Base-by-base conservation (phyloP, 2,797 vertebrate species). In the Aldrovandia affinis region DNA sequence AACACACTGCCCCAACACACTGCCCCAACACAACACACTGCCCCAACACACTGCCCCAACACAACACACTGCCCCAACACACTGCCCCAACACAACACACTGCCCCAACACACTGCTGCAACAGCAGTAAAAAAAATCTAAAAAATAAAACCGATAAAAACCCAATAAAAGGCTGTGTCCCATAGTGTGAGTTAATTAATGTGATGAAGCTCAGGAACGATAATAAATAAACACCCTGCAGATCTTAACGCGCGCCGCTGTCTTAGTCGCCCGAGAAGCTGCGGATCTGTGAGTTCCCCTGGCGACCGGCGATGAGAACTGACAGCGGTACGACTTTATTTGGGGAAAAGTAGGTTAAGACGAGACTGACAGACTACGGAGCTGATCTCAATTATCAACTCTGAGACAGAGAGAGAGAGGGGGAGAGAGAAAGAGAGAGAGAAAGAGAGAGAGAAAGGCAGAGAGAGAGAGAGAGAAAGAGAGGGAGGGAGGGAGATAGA, bases 291-390 rank as follows among this genome's bases (percentile, higher is more conserved):
- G 42, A 6, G 87, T 80, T 91, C 90, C 90, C 91, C 88, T 85
- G 90, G 90, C 91, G 89, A 91, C 79, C 90, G 88, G 89, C 93
- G 92, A 94, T 93, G 92, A 90, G 91, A 92, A 88, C 89, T 91
- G 93, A 94, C 92, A 94, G 89, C 92, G 92, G 92, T 91, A 93
- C 93, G 92, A 94, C 91, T 92, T 93, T 92, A 88, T 88, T 85
- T 87, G 87, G 89, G 83, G 79, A 81, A 63, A 81, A 61, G 80
- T 81, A 82, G 61, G 81, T 82, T 82, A 68, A 50, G 42, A 63
- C 12, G 15, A 82, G 42, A 52, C 59, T 12, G 36, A 59, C 50
- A 81, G 79, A 81, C 54, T 9, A 55, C 33, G 33, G 30, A 14
- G 39, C 52, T 59, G 79, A 81, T 81, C 80, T 65, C 57, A 44